phyloP scores from a whole-genome alignment of 2,888 invertebrate species.

The Dynastes grantii region DNA sequence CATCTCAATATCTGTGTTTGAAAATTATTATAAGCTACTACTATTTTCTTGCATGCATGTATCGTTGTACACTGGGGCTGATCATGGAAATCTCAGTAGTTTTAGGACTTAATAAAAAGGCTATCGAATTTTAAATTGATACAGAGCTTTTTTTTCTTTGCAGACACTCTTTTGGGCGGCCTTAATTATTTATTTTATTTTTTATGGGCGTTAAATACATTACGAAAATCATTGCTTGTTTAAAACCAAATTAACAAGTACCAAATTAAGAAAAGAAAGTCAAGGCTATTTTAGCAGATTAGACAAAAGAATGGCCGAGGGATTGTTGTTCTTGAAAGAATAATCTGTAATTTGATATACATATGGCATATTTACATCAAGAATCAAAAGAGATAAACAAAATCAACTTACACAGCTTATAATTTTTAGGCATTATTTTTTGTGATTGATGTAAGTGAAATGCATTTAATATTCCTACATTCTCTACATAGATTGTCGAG shows the following conservation, averaged over 20 bases:
- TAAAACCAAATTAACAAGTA: neutral
- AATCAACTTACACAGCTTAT: constrained; percentile 23
- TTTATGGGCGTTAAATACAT: constrained; percentile 20
- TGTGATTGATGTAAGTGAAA: constrained; percentile 24
- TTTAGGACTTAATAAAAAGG: neutral
- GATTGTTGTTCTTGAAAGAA: neutral
- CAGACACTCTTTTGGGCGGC: constrained; percentile 39
- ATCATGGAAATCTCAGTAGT: constrained; percentile 12
- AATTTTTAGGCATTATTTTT: constrained; percentile 12
- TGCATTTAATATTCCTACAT: constrained; percentile 27
- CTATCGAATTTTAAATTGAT: constrained; percentile 10
- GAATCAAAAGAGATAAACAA: neutral
- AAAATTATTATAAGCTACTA: neutral
- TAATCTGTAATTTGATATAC: too few species aligned
- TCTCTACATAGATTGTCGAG: neutral
- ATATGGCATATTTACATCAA: too few species aligned
- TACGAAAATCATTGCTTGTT: neutral
- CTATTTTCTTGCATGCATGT: neutral
- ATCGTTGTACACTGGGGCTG: neutral
- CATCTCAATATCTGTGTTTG: neutral
- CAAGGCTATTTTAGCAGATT: too few species aligned
- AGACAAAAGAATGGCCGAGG: neutral
- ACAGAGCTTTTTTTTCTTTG: constrained; percentile 33
- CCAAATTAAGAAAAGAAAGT: too few species aligned
- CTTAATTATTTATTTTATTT: constrained; percentile 34